Conservation (phyloP, 2,888 invertebrate genomes). For the Archips crataeganus region DNA sequence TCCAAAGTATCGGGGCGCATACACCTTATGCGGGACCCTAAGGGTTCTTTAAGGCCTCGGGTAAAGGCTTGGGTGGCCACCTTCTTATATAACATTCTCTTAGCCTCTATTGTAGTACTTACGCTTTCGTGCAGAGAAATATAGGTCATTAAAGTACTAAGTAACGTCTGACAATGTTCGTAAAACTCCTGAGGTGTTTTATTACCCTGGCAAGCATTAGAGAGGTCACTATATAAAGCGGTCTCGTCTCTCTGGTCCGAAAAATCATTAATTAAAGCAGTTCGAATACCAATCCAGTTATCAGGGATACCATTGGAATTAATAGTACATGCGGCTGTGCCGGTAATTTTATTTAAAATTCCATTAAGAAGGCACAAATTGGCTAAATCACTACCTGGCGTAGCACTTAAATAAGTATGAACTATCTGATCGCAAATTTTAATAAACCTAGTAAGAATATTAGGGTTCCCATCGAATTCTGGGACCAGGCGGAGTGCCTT, state of each 20-base stretch:
- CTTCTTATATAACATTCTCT: conserved; percentile 42
- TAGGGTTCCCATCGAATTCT: not conserved
- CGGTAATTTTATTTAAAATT: not conserved
- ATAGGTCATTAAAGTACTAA: conserved; percentile 50
- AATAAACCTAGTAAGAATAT: not conserved
- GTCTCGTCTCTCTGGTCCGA: conserved; percentile 49
- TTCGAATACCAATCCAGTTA: not conserved
- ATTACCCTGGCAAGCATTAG: conserved; percentile 24
- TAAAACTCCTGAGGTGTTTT: conserved; percentile 39
- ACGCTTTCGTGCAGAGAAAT: conserved; percentile 39
- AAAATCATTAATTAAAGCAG: conserved; percentile 46
- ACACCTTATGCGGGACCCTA: conserved; percentile 43
- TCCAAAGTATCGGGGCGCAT: conserved; percentile 43
- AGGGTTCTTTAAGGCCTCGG: conserved; percentile 43
- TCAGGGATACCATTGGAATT: not conserved
- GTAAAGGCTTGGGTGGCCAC: conserved; percentile 44
- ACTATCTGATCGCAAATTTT: not conserved
- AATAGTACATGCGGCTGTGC: not conserved
- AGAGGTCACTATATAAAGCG: conserved; percentile 41
- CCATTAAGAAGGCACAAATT: not conserved
- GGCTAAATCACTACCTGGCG: no score
- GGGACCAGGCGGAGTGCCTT: not conserved
- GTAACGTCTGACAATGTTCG: conserved; percentile 46
- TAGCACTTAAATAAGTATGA: no score
- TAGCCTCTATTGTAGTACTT: conserved; percentile 35